Percentiles rank a stretch among this genome's conserved stretches.
Evolutionary conservation across 2,113 vertebrate species (phyloP).

Genomic region (Pluvialis apricaria): DNA sequence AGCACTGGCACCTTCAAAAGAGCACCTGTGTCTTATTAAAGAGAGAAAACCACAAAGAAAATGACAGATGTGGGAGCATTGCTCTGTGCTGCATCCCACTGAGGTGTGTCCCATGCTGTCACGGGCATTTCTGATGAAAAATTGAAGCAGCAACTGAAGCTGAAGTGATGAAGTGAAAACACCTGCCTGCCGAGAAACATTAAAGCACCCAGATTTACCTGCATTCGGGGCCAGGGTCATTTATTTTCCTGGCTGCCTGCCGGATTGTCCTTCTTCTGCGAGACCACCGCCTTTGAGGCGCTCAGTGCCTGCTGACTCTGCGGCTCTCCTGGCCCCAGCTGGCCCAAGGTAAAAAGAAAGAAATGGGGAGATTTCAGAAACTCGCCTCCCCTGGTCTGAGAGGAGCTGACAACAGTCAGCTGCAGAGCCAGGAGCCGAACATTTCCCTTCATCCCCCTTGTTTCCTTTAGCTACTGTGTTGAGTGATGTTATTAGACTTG

Average conservation of each 20-base stretch:
- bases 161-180: conserved; percentile 7
- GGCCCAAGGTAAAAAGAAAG: not conserved
- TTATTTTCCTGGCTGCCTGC: not conserved
- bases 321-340: not conserved
- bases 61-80: not conserved
- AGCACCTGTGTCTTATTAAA: not conserved
- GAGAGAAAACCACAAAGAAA: not conserved
- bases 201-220: not conserved
- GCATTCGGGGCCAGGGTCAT: not conserved
- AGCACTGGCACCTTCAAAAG: not conserved
- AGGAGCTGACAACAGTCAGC: conserved; percentile 4
- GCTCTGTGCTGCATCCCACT: not conserved
- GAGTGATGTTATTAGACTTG: conserved; percentile 29
- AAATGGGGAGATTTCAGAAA: not conserved
- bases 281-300: not conserved
- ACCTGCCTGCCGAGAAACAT: not conserved
- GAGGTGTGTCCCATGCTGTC: not conserved
- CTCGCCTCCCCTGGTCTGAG: not conserved
- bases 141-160: not conserved
- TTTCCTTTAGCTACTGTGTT: conserved; percentile 49
- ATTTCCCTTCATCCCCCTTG: not conserved
- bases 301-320: not conserved
- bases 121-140: not conserved
- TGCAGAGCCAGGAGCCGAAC: not conserved
- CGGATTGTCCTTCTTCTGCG: not conserved